Percentiles rank a stretch among this genome's conserved stretches.
These are phyloP conservation scores for Lasioglossum pauxillum DNA, from an alignment of 2,888 invertebrate genomes.

Conservation along the genomic window DNA sequence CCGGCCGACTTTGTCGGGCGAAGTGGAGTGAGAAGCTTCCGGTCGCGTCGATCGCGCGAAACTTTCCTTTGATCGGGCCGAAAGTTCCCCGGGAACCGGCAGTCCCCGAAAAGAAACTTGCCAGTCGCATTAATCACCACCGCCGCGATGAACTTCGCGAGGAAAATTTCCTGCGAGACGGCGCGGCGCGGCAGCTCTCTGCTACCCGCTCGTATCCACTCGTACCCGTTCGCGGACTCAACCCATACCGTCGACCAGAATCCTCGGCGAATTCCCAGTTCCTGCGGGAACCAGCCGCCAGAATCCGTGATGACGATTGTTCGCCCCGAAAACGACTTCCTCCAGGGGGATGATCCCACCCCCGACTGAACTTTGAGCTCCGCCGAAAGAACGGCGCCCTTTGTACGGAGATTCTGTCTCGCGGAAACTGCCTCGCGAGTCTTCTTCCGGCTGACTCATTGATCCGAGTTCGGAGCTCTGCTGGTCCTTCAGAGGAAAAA, in stretches of 20 bases:
- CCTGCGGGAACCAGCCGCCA: constrained; percentile 31
- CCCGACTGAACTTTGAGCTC: constrained; percentile 57
- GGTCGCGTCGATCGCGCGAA: constrained; percentile 38
- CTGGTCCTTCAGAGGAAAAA: constrained; percentile 28
- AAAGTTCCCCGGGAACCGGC: not conserved
- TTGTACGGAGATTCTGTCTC: constrained; percentile 57
- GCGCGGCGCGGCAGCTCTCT: not conserved
- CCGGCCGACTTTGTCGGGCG: not conserved
- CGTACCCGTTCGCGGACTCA: not conserved
- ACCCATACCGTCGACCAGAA: not conserved
- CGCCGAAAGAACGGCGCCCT: constrained; percentile 64
- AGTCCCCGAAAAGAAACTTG: constrained; percentile 37
- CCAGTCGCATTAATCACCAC: constrained; percentile 58
- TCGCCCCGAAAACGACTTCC: constrained; percentile 45
- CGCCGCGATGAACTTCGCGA: constrained; percentile 47
- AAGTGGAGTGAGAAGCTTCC: not conserved
- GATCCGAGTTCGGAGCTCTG: constrained; percentile 64
- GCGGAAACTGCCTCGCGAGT: constrained; percentile 54
- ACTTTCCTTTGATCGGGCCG: constrained; percentile 53
- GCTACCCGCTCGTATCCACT: not conserved
- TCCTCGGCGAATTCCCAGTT: constrained; percentile 54
- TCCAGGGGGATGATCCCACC: not conserved
- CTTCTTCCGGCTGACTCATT: constrained; percentile 60
- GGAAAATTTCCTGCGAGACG: constrained; percentile 14
- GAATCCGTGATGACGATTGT: constrained; percentile 68